Base-by-base conservation (phyloP, 1,140 invertebrate species). In the Drosophila suzukii region DNA sequence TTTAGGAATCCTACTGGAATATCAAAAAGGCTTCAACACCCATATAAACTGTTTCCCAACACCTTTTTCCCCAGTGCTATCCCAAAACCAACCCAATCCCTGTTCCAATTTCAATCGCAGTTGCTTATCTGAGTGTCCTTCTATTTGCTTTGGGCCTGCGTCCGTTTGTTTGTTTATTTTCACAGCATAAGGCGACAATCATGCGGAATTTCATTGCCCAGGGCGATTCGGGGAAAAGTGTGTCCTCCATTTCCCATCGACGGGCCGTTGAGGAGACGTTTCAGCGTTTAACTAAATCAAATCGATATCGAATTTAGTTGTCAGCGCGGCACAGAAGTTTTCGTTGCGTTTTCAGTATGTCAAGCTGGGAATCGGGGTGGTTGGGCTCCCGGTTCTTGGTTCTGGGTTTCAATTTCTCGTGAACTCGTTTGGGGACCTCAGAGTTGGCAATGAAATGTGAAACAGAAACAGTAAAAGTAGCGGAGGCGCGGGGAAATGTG, bases 281-380 rank as follows among this genome's bases (percentile, higher is more conserved):
- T 83, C 55, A 65, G 39, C 80, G 75, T 76, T 89, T 88, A 86
- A 89, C 84, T 89, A 86, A 89, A 86, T 86, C 82, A 86, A 86
- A 86, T 86, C 82, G 82, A 86, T 86, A 83, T 86, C 75, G 84
- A 86, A 86, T 86, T 86, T 83, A 86, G 83, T 83, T 89, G 82
- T 86, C 82, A 86, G 75, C 81, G 78, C 67, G 43, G 34, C 67
- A 47, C 75, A 75, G 54, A 85, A 78, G 58, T 74, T 82, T 88
- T 44, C 59, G 61, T 68, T 80, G 61, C 56, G 58, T 65, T 76
- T 72, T 59, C 77, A 77, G 65, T 80, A 80, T 83, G 80, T 54
- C 54, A 24, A 53, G 36, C 24, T 73, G 73, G 78, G 70, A 78
- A 43, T 36, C 55, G 10, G 53, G 34, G 15, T 47, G 36, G 41